A percentile compares a stretch with the other conserved stretches of the same genome.
phyloP scores from a whole-genome alignment of 2,113 vertebrate species.

The Vidua chalybeata region DNA sequence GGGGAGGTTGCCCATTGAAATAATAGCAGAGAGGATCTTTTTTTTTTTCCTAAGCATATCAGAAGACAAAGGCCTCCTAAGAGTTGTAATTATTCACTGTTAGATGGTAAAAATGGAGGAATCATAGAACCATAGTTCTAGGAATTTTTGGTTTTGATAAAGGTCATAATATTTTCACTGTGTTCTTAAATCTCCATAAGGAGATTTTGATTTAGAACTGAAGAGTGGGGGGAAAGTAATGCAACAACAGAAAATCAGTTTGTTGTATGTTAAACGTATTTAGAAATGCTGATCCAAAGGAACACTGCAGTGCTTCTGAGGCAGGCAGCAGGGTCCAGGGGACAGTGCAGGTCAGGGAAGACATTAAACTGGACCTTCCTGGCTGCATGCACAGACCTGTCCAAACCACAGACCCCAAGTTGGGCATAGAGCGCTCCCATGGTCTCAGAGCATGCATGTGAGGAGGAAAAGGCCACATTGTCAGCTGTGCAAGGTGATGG shows the following conservation, averaged over 20 bases:
- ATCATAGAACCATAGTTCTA: background rate
- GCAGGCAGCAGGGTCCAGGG: background rate
- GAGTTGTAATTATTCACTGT: background rate
- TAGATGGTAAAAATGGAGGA: background rate
- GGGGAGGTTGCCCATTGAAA: background rate
- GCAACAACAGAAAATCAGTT: background rate
- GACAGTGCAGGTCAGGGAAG: background rate
- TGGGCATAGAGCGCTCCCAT: background rate
- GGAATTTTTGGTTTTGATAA: background rate
- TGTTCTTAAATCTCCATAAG: background rate
- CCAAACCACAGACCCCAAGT: background rate
- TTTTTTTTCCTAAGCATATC: background rate
- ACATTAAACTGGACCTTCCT: background rate
- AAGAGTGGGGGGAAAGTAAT: background rate
- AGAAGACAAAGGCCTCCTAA: background rate
- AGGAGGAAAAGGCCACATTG: background rate
- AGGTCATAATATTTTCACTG: background rate
- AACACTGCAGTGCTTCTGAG: background rate
- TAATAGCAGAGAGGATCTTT: background rate
- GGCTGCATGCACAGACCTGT: background rate
- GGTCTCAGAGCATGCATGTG: background rate
- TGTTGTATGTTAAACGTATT: background rate
- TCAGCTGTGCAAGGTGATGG: background rate
- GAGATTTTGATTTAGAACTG: background rate
- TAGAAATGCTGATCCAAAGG: background rate